Evolutionary conservation across 2,888 invertebrate species (phyloP).

Genomic region (Eucera pruinosa): DNA sequence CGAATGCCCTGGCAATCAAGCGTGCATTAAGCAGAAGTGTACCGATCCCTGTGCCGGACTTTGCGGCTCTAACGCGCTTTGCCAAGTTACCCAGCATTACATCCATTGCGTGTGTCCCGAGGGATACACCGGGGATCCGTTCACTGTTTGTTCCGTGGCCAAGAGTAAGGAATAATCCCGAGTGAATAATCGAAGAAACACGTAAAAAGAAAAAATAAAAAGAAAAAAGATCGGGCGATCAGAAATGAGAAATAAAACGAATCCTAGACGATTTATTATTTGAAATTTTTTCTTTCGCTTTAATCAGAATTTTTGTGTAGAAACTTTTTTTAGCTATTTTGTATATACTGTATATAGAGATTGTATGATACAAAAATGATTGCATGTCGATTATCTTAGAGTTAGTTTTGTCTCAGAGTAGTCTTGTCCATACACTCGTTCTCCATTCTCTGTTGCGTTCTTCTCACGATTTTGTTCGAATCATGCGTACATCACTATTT

Average conservation of each 20-base stretch:
- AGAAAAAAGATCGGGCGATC: neutral
- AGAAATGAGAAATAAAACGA: neutral
- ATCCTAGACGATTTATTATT: neutral
- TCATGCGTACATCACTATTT: conserved; percentile 9
- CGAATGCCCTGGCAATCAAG: conserved; percentile 87
- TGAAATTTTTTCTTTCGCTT: neutral
- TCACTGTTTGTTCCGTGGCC: conserved; percentile 86
- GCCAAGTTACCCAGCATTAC: conserved; percentile 88
- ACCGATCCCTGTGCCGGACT: conserved; percentile 88
- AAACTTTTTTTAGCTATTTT: conserved; percentile 36
- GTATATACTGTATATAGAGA: conserved; percentile 73
- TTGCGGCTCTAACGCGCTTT: conserved; percentile 87
- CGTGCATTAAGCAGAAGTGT: conserved; percentile 88
- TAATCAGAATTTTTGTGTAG: neutral
- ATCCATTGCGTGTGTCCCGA: conserved; percentile 88
- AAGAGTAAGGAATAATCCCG: conserved; percentile 80
- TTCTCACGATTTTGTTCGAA: neutral
- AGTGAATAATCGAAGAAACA: conserved; percentile 9
- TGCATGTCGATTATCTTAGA: conserved; percentile 44
- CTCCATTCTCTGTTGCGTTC: conserved; percentile 12
- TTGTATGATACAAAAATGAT: conserved; percentile 32
- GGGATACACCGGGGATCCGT: conserved; percentile 89
- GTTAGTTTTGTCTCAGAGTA: neutral
- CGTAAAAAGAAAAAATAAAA: too few relatives aligned
- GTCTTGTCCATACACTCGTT: conserved; percentile 18